Conservation (phyloP, 2,888 invertebrate species). For the Iphiclides podalirius region DNA sequence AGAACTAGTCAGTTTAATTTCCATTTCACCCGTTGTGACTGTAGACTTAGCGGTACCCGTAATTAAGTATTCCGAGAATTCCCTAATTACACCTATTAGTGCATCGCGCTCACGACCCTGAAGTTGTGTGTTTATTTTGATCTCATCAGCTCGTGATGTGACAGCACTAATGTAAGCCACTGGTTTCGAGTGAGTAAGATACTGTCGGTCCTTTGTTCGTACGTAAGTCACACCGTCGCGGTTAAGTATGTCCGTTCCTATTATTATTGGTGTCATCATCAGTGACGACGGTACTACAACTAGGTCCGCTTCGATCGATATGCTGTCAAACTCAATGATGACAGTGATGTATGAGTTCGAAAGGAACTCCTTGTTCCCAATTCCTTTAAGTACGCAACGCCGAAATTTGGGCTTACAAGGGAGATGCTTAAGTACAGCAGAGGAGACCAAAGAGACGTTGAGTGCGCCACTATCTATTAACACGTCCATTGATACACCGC, state of each 20-base stretch:
- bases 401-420: background rate
- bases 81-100: constrained; percentile 16
- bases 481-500: constrained; percentile 23
- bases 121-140: constrained; percentile 18
- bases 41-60: background rate
- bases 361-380: background rate
- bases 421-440: background rate
- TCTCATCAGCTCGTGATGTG: too few species aligned
- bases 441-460: background rate
- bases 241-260: background rate
- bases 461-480: constrained; percentile 30
- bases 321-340: background rate
- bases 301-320: constrained; percentile 1
- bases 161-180: too few species aligned
- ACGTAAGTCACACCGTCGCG: constrained; percentile 13
- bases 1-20: background rate
- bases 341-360: background rate
- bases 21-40: background rate
- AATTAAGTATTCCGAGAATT: constrained; percentile 20
- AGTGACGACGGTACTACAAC: background rate
- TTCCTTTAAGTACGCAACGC: background rate
- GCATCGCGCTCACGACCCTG: constrained; percentile 7
- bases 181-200: constrained; percentile 10
- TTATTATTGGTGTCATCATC: background rate
- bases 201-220: constrained; percentile 26